Base-by-base conservation (phyloP, 2,888 invertebrate genomes). In the Hipparchia semele region DNA sequence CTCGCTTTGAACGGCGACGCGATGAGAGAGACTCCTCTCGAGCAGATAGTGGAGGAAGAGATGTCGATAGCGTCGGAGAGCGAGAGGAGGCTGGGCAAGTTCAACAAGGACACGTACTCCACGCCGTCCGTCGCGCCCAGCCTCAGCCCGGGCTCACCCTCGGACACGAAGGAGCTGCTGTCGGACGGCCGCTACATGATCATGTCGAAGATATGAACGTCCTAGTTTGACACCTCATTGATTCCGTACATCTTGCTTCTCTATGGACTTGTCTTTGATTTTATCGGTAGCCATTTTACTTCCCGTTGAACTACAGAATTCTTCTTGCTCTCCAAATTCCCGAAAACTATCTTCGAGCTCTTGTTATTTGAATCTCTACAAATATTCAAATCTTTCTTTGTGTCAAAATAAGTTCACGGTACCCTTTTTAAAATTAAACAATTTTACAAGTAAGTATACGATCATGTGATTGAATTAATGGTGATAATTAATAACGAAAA, bases 41-140 rank as follows among this genome's bases (percentile, higher is more conserved):
- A 96, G 83, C 95, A 96, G 86, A 96, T 97, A 68, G 94, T 95
- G 23, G 97, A 97, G 84, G 97, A 97, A 82, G 96, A 96, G 71
- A 82, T 87, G 23, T 92, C 92, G 2, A 91, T 94, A 33, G 88
- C 94, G 0, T 95, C 95, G 10, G 95, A 95, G 80, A 89, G 86
- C 39, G 94, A 93, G 66, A 86, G 87, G 56, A 84, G 91, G 59
- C 87, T 91, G 71, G 94, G 95, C 76, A 88, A 91, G 71, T 95
- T 94, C 81, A 95, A 94, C 84, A 94, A 94, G 77, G 94, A 95
- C 77, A 92, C 95, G 12, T 94, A 94, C 80, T 93, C 94, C 39
- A 89, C 91, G 23, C 94, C 95, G 53, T 95, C 95, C 3, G 95
- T 94, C 54, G 92, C 94, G 1, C 95, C 95, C 65, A 96, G 95